A percentile compares a stretch with the other conserved stretches of the same genome.
These are phyloP conservation scores for Drosophila lutescens DNA, from an alignment of 2,888 invertebrate genomes.

Conservation along the genomic window DNA sequence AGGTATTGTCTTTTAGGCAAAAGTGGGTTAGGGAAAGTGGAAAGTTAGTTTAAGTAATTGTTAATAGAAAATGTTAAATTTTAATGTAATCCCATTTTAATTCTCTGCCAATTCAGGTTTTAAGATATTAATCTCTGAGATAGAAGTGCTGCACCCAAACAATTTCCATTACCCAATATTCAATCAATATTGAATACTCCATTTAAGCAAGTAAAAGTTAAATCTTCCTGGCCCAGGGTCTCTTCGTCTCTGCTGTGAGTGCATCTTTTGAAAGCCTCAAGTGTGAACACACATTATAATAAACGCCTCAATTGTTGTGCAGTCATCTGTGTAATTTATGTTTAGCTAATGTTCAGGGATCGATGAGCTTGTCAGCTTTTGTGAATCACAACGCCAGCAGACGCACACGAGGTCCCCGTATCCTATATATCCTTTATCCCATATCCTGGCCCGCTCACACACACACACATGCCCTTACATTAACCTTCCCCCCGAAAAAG, in stretches of 20 bases:
- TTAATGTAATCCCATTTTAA: neutral
- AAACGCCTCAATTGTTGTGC: constrained; percentile 80
- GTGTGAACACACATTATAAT: constrained; percentile 82
- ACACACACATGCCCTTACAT: constrained; percentile 42
- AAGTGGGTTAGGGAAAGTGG: neutral
- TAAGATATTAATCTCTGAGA: neutral
- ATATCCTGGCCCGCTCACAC: constrained; percentile 32
- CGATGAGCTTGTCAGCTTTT: constrained; percentile 81
- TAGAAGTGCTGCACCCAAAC: neutral
- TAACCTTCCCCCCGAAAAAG: constrained; percentile 62
- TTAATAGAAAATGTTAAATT: neutral
- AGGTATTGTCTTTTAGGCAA: neutral
- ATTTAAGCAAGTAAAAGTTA: neutral
- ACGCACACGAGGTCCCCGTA: constrained; percentile 29
- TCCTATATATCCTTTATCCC: constrained; percentile 3
- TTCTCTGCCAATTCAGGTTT: neutral
- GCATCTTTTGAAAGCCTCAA: constrained; percentile 68
- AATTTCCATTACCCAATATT: neutral
- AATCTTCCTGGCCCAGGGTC: neutral
- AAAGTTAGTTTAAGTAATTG: neutral
- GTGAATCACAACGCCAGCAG: constrained; percentile 71
- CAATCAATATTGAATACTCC: neutral
- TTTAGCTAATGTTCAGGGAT: constrained; percentile 83
- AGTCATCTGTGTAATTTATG: constrained; percentile 82
- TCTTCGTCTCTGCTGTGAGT: constrained; percentile 12